phyloP scores from a whole-genome alignment of 2,113 vertebrate genomes.

The Catharus bicknelli region DNA sequence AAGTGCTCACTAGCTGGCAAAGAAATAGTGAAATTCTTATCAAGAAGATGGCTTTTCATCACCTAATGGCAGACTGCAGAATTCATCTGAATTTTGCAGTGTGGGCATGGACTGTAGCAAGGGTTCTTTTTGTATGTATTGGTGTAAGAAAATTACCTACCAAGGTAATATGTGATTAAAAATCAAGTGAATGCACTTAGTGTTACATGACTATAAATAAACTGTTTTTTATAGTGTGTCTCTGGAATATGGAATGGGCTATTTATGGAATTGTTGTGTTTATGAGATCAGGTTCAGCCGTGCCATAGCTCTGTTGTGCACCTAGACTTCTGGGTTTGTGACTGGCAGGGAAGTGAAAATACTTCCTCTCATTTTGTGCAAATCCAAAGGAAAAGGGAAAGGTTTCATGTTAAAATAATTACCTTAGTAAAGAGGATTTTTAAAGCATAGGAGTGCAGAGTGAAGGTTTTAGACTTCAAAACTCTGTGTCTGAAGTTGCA shows the following conservation, averaged over 20 bases:
- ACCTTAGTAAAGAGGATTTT: background rate
- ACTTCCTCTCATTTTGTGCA: background rate
- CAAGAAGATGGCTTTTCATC: background rate
- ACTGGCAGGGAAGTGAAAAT: background rate
- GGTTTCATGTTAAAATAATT: background rate
- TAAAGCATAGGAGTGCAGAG: background rate
- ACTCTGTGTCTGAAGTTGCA: background rate
- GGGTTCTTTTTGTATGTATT: background rate
- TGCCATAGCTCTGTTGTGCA: background rate
- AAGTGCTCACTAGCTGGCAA: background rate
- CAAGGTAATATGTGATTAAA: background rate
- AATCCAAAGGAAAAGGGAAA: background rate
- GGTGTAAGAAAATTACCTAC: background rate
- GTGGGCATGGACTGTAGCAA: background rate
- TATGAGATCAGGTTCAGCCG: background rate
- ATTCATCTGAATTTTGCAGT: background rate
- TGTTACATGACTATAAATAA: background rate
- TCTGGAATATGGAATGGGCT: background rate
- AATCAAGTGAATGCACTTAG: background rate
- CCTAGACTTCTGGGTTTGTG: background rate
- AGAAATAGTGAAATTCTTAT: background rate
- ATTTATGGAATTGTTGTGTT: background rate
- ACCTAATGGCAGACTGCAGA: background rate
- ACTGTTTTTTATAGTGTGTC: background rate
- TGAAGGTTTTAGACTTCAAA: background rate